phyloP scores from a whole-genome alignment of 2,888 invertebrate species.

The Bugula neritina region DNA sequence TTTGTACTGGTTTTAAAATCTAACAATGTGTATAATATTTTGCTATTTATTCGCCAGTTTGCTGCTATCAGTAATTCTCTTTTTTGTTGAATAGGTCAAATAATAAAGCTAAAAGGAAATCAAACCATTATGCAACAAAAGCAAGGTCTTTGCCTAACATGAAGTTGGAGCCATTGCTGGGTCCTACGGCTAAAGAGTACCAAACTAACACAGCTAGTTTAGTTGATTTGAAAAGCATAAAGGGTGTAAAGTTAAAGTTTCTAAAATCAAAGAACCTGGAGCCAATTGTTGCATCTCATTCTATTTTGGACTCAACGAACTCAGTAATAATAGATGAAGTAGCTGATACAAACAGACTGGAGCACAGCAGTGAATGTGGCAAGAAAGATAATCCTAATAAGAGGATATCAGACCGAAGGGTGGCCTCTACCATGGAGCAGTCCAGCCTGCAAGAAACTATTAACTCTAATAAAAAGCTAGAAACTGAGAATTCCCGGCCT shows the following conservation, averaged over 20 bases:
- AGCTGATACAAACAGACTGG: neutral
- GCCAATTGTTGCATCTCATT: neutral
- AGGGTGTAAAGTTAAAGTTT: constrained; percentile 7
- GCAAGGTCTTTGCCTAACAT: constrained; percentile 12
- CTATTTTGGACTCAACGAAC: neutral
- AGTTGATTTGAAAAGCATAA: neutral
- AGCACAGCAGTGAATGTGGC: neutral
- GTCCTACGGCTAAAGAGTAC: constrained; percentile 6
- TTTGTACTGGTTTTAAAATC: too few species aligned
- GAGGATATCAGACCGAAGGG: neutral
- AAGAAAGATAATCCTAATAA: neutral
- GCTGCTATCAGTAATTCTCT: too few species aligned
- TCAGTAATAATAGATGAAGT: neutral
- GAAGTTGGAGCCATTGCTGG: constrained; percentile 21
- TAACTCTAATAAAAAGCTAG: neutral
- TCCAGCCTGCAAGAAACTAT: neutral
- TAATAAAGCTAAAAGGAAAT: neutral
- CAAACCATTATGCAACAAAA: neutral
- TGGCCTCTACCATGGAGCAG: neutral
- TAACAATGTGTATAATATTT: too few species aligned
- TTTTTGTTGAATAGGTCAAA: neutral
- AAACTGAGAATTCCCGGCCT: neutral
- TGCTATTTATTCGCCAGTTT: too few species aligned
- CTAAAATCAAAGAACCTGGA: neutral
- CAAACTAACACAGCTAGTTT: neutral